Base-by-base conservation (phyloP, 23 tunicate species). In the Halocynthia roretzi region DNA sequence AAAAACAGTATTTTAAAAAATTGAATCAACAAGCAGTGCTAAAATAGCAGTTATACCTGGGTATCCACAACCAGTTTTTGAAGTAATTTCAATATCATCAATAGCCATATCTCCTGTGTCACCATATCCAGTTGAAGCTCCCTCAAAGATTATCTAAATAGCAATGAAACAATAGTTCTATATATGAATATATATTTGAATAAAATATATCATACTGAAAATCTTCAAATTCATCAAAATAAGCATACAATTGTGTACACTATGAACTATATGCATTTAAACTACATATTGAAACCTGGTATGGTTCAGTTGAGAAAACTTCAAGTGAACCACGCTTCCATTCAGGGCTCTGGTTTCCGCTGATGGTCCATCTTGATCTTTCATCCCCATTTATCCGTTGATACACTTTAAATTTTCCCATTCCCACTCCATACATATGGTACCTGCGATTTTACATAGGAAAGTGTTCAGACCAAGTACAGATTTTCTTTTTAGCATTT, bases 251-350 rank as follows among this genome's bases (percentile, higher is more conserved):
- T 31, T 31, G 44, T 31, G 44, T 31, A 4, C 4, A 4, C 44
- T 31, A 31, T 31, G 44, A 0, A 4, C 44, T 31, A 31, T 31
- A 31, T 31, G 44, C 44, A 31, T 31, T 31, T 31, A 4, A 31
- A 4, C 44, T 31, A 31, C 44, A 71, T 20, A 69, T 6, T 17
- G 49, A 18, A 21, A 89, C 96, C 87, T 92, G 87, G 44, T 66
- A 92, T 7, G 87, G 87, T 6, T 17, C 21, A 9, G 80, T 70
- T 8, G 98, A 56, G 12, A 82, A 65, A 55, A 86, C 54, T 67
- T 82, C 81, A 44, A 86, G 70, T 10, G 91, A 85, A 21, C 81
- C 98, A 54, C 98, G 51, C 71, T 67, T 83, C 98, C 98, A 92
- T n/a, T 53, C 61, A 5, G 61, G 56, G 18, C 91, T 86, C 54